phyloP scores from a whole-genome alignment of 1,140 invertebrate species.

The Platyscapa corneri region DNA sequence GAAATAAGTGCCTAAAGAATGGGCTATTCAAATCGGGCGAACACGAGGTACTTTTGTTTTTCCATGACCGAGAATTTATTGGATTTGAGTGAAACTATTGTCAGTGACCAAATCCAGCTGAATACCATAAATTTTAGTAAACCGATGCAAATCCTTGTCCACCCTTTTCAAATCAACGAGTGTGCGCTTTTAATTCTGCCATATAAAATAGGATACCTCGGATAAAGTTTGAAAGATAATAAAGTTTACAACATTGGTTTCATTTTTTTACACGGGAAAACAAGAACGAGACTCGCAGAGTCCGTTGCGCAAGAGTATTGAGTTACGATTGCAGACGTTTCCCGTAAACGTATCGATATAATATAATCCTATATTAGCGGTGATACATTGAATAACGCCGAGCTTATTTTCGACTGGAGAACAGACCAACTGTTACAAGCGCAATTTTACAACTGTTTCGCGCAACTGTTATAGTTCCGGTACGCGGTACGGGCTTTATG shows the following conservation, averaged over 20 bases:
- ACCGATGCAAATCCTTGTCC: neutral
- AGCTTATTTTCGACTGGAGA: neutral
- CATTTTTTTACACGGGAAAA: neutral
- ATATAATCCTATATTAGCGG: too few relatives aligned
- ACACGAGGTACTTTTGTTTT: neutral
- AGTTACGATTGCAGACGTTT: neutral
- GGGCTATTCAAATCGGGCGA: neutral
- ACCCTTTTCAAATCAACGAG: neutral
- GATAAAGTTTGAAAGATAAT: neutral
- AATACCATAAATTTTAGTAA: neutral
- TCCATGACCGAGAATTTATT: neutral
- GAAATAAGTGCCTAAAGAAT: neutral
- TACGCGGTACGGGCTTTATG: neutral
- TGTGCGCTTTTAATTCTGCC: neutral
- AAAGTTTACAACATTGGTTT: neutral
- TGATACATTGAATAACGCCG: neutral
- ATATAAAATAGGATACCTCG: neutral
- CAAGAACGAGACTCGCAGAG: neutral
- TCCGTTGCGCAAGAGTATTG: neutral
- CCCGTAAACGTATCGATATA: neutral
- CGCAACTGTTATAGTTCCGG: neutral
- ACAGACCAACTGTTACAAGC: neutral
- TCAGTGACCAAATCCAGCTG: neutral
- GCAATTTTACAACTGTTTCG: neutral
- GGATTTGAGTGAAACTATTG: slow-evolving; percentile 5